Evolutionary conservation across 2,113 vertebrate species (phyloP).

Genomic region (Epinephelus cyanopodus): DNA sequence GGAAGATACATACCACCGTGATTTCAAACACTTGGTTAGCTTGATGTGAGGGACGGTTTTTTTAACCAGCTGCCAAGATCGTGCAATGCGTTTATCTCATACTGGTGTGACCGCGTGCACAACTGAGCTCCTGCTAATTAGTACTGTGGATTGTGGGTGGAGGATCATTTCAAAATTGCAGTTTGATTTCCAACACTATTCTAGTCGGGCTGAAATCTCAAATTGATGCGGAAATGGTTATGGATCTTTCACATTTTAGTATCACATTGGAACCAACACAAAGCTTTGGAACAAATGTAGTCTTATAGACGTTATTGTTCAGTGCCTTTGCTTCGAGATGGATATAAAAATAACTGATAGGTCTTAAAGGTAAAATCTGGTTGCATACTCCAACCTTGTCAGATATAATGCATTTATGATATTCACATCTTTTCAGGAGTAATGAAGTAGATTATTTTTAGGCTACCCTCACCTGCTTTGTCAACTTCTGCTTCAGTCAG

Average conservation of each 20-base stretch:
- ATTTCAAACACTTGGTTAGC: conserved; percentile 3
- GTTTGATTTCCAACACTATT: conserved; percentile 22
- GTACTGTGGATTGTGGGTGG: conserved; percentile 21
- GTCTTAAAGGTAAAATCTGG: conserved; percentile 26
- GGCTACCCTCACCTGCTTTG: conserved; percentile 18
- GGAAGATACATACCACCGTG: background rate
- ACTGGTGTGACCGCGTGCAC: background rate
- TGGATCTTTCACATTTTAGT: conserved; percentile 17
- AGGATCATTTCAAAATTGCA: conserved; percentile 39
- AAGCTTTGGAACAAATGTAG: background rate
- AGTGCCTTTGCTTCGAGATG: background rate
- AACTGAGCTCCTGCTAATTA: conserved; percentile 42
- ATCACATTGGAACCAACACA: background rate
- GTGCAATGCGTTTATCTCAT: background rate
- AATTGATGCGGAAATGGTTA: conserved; percentile 10
- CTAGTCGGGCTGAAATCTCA: conserved; percentile 25
- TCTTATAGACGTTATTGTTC: conserved; percentile 5
- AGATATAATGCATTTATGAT: conserved; percentile 17
- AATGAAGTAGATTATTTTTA: conserved; percentile 58
- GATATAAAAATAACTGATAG: conserved; percentile 47
- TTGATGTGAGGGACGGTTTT: conserved; percentile 15
- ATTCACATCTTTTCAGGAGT: conserved; percentile 27
- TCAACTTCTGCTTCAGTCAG: conserved; percentile 37
- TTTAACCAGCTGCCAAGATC: conserved; percentile 2
- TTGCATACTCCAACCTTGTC: conserved; percentile 2